phyloP scores from a whole-genome alignment of 2,113 vertebrate genomes.

The Myrmecophaga tridactyla region DNA sequence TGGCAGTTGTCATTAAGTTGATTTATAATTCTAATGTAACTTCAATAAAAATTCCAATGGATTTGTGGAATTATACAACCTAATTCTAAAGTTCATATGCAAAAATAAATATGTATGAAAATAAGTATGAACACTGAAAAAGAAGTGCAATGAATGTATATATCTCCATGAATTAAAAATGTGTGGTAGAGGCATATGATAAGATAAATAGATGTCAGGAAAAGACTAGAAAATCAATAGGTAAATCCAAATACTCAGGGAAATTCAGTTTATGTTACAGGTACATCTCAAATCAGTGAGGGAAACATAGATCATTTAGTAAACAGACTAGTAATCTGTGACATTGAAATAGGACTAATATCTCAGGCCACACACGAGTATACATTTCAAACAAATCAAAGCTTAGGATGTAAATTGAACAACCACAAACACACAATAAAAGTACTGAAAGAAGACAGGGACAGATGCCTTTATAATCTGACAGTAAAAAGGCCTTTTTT shows the following conservation, averaged over 20 bases:
- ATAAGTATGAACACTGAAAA: not conserved
- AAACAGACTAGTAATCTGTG: not conserved
- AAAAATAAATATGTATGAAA: constrained; percentile 1
- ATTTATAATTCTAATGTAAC: not conserved
- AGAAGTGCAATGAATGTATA: not conserved
- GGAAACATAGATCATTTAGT: not conserved
- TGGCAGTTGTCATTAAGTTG: not conserved
- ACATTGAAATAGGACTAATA: not conserved
- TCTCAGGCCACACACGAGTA: not conserved
- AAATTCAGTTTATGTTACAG: constrained; percentile 1
- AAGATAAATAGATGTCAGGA: not conserved
- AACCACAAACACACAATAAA: not conserved
- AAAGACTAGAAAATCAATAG: not conserved
- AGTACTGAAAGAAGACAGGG: not conserved
- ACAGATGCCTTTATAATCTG: not conserved
- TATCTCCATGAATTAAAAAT: not conserved
- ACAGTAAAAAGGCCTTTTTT: not conserved
- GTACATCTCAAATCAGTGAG: not conserved
- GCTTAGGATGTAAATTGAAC: not conserved
- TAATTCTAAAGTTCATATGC: not conserved
- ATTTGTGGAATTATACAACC: not conserved
- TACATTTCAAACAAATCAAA: constrained; percentile 3
- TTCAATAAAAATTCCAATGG: not conserved
- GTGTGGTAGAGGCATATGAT: not conserved
- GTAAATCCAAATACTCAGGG: not conserved